phyloP scores from a whole-genome alignment of 2,888 invertebrate genomes.

The Plutella xylostella region DNA sequence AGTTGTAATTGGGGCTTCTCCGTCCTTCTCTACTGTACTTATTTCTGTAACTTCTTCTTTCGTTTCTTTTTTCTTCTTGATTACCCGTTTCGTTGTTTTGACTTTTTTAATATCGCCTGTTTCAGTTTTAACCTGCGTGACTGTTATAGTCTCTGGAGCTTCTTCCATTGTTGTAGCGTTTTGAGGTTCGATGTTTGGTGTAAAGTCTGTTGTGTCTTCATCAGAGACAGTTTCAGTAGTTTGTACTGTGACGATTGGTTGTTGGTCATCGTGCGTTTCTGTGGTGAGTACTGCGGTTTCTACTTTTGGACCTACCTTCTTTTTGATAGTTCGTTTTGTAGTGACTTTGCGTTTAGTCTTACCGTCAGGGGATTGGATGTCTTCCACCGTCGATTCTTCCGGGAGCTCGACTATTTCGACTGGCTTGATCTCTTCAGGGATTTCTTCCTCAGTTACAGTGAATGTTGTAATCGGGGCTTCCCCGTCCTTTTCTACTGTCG shows the following conservation, averaged over 20 bases:
- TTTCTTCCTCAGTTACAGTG: constrained; percentile 31
- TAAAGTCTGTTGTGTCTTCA: constrained; percentile 11
- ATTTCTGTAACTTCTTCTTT: constrained; percentile 28
- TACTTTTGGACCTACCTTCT: constrained; percentile 28
- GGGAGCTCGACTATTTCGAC: constrained; percentile 29
- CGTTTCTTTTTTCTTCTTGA: constrained; percentile 26
- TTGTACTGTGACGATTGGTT: constrained; percentile 21
- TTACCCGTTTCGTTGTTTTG: constrained; percentile 36
- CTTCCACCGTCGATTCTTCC: constrained; percentile 14
- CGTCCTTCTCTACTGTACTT: constrained; percentile 28
- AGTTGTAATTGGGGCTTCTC: constrained; percentile 31
- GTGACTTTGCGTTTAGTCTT: constrained; percentile 24
- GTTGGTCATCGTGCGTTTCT: constrained; percentile 23
- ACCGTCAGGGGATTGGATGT: constrained; percentile 34
- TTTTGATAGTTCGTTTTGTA: constrained; percentile 28
- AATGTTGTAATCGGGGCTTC: constrained; percentile 37
- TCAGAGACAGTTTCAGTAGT: constrained; percentile 12
- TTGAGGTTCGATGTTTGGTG: constrained; percentile 21
- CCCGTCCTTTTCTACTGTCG: constrained; percentile 30
- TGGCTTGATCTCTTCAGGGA: constrained; percentile 25
- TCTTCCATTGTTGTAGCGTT: constrained; percentile 5
- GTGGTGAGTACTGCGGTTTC: constrained; percentile 32
- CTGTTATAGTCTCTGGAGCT: constrained; percentile 43
- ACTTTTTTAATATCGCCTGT: constrained; percentile 23
- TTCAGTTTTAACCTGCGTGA: constrained; percentile 30